phyloP scores from a whole-genome alignment of 1,140 invertebrate genomes.

The Semibalanus balanoides region DNA sequence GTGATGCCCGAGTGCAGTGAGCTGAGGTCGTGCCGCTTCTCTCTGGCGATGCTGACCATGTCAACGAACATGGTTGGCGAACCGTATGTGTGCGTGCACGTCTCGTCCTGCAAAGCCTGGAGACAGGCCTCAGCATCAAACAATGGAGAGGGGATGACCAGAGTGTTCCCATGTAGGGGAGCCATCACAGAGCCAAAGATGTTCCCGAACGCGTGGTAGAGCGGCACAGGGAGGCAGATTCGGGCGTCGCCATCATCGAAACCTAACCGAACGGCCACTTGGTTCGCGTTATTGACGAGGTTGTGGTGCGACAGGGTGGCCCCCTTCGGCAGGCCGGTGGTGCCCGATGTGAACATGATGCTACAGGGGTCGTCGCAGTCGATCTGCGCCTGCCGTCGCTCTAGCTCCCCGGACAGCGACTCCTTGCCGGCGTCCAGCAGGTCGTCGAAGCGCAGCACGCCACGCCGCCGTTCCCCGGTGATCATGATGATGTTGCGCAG shows the following conservation, averaged over 20 bases:
- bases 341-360: constrained; percentile 40
- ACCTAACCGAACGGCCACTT: constrained; percentile 43
- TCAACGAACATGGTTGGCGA: constrained; percentile 97
- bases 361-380: constrained; percentile 52
- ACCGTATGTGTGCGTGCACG: constrained; percentile 64
- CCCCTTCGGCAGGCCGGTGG: constrained; percentile 78
- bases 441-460: constrained; percentile 26
- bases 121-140: constrained; percentile 54
- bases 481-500: too few relatives aligned
- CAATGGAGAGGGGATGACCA: constrained; percentile 49
- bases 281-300: constrained; percentile 70
- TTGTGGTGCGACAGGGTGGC: constrained; percentile 64
- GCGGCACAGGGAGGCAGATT: constrained; percentile 65
- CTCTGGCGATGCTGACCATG: constrained; percentile 39
- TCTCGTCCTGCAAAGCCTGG: constrained; percentile 49
- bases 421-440: constrained; percentile 26
- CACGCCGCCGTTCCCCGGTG: constrained; percentile 2
- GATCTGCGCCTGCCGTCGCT: constrained; percentile 35
- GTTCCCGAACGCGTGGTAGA: constrained; percentile 84
- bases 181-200: constrained; percentile 47
- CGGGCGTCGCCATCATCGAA: constrained; percentile 41
- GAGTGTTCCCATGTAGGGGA: constrained; percentile 47
- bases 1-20: constrained; percentile 43
- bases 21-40: constrained; percentile 29
- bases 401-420: constrained; percentile 26